These are phyloP conservation scores for Pagetopsis macropterus DNA, from an alignment of 2,797 vertebrate species.

Conservation along the genomic window DNA sequence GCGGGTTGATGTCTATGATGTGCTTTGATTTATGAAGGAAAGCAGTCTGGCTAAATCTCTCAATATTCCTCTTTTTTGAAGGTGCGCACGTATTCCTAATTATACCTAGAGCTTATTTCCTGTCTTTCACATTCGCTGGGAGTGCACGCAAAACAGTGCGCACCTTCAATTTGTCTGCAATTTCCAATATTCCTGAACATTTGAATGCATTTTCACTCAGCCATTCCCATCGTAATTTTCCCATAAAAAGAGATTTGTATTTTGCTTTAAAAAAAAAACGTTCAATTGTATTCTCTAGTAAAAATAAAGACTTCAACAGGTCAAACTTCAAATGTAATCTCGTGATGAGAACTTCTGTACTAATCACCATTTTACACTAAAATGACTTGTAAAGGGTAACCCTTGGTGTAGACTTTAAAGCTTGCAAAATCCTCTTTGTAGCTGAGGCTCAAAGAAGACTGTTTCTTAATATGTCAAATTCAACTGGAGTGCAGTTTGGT, in stretches of 20 bases:
- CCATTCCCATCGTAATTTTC: not conserved
- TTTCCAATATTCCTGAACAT: conserved; percentile 2
- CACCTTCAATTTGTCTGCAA: not conserved
- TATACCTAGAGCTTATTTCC: conserved; percentile 35
- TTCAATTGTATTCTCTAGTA: not conserved
- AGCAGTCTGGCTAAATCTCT: conserved; percentile 45
- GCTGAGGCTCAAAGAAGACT: conserved; percentile 12
- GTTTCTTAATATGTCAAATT: conserved; percentile 33
- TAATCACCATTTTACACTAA: not conserved
- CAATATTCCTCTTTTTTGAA: conserved; percentile 6
- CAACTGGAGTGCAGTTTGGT: conserved; percentile 23
- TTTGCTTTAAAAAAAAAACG: not conserved
- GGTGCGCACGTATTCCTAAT: conserved; percentile 32
- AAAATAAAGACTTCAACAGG: not conserved
- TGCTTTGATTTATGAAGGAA: conserved; percentile 62
- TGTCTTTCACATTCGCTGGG: conserved; percentile 6
- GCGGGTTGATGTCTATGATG: conserved; percentile 49
- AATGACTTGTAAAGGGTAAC: conserved; percentile 18
- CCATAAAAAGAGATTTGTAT: not conserved
- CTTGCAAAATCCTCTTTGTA: conserved; percentile 36
- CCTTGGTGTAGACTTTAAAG: conserved; percentile 16
- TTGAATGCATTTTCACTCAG: not conserved
- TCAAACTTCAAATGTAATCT: conserved; percentile 13
- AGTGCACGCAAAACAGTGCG: conserved; percentile 12
- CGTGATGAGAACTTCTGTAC: conserved; percentile 10